Percentiles rank a stretch among this genome's conserved stretches.
phyloP scores from a whole-genome alignment of 2,797 vertebrate genomes.

The Sphenopsis melanotis region DNA sequence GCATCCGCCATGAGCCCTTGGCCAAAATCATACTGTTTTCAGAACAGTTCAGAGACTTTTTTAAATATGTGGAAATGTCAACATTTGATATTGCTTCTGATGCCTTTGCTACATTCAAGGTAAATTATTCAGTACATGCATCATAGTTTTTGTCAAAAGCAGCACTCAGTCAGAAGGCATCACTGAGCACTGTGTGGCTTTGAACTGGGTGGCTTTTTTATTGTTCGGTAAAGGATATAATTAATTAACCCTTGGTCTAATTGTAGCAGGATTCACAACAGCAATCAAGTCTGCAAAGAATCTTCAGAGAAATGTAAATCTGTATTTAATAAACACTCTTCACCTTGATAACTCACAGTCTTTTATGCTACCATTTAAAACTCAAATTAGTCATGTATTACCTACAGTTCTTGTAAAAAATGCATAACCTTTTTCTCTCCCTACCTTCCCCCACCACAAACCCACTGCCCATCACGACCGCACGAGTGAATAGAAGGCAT shows the following conservation, averaged over 20 bases:
- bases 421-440: neutral
- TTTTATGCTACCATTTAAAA: neutral
- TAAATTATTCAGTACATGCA: constrained; percentile 33
- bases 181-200: neutral
- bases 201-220: neutral
- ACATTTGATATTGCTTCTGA: constrained; percentile 99
- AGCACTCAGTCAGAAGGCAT: neutral
- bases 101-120: constrained; percentile 98
- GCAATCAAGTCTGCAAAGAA: neutral
- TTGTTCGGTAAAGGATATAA: neutral
- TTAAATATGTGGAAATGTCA: constrained; percentile 95
- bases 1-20: constrained; percentile 92
- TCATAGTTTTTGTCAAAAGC: neutral
- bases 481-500: neutral
- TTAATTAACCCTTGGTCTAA: neutral
- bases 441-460: neutral
- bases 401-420: neutral
- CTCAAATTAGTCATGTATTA: neutral
- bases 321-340: neutral
- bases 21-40: constrained; percentile 91
- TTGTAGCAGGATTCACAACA: neutral
- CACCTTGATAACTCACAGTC: neutral
- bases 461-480: neutral
- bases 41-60: constrained; percentile 88
- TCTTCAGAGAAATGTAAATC: neutral